Percentiles rank a stretch among this genome's conserved stretches.
Conservation (phyloP, 2,113 vertebrate species). For the Felis chaus region DNA sequence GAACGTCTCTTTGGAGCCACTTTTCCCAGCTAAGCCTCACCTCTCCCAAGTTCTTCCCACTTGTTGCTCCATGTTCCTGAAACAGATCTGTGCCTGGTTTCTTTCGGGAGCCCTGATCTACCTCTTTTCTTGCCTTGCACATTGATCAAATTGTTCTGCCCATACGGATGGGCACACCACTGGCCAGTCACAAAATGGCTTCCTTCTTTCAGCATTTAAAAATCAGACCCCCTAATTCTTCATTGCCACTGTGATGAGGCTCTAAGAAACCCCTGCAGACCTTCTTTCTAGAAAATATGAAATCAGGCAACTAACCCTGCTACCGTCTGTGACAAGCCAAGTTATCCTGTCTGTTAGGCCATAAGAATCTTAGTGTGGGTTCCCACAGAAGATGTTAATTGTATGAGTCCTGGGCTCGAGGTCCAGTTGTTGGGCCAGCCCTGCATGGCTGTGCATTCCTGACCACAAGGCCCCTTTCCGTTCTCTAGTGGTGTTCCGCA, state of each 20-base stretch:
- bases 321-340: not conserved
- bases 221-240: not conserved
- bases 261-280: not conserved
- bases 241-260: not conserved
- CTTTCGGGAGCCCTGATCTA: not conserved
- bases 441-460: not conserved
- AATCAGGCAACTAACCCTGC: not conserved
- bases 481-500: constrained; percentile 71
- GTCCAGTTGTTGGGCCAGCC: not conserved
- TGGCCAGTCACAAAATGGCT: not conserved
- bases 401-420: rapidly evolving
- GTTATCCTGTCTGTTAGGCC: not conserved
- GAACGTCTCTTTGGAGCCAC: not conserved
- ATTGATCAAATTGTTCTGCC: not conserved
- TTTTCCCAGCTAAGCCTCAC: not conserved
- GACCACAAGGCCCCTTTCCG: not conserved
- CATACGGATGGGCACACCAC: not conserved
- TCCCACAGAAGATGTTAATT: not conserved
- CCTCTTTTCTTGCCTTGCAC: not conserved
- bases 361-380: not conserved
- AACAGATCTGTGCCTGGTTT: not conserved
- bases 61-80: not conserved
- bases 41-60: not conserved
- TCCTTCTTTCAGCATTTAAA: not conserved
- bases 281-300: not conserved